Percentiles rank a stretch among this genome's conserved stretches.
Evolutionary conservation across 2,888 invertebrate genomes (phyloP).

Genomic region (Mycogona germanica): DNA sequence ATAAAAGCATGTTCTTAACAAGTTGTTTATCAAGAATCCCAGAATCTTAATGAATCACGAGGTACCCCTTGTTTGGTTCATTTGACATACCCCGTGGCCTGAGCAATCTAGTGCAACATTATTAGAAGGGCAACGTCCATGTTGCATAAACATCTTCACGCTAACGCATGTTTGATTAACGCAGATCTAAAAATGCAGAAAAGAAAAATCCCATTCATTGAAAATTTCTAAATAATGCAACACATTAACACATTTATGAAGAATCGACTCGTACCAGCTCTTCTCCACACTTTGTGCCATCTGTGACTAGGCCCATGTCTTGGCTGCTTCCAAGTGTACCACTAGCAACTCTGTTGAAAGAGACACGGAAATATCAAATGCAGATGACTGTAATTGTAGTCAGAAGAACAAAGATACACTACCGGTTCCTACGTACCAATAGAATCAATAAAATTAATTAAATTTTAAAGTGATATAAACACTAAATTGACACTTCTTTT

Average conservation of each 20-base stretch:
- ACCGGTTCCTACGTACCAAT: too few relatives aligned
- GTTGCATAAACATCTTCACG: conserved; percentile 69
- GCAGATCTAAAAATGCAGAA: conserved; percentile 49
- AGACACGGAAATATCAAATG: too few relatives aligned
- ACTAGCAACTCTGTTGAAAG: conserved; percentile 52
- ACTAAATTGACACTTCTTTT: too few relatives aligned
- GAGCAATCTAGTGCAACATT: conserved; percentile 83
- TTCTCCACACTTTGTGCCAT: conserved; percentile 89
- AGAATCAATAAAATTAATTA: too few relatives aligned
- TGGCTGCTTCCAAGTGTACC: conserved; percentile 55
- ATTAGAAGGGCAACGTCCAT: conserved; percentile 79
- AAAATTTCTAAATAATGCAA: not conserved
- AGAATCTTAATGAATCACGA: too few relatives aligned
- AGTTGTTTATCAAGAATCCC: too few relatives aligned
- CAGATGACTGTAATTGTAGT: too few relatives aligned
- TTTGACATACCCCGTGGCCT: conserved; percentile 78
- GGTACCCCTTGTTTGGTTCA: not conserved
- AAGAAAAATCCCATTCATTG: not conserved
- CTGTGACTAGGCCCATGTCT: conserved; percentile 76
- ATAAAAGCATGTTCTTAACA: too few relatives aligned
- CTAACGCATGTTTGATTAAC: conserved; percentile 85
- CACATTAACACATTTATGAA: not conserved
- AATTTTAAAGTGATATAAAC: too few relatives aligned
- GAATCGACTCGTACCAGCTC: conserved; percentile 48
- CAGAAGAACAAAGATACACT: too few relatives aligned